These are phyloP conservation scores for Dolichopus griseipennis DNA, from an alignment of 2,888 invertebrate genomes.

Conservation along the genomic window DNA sequence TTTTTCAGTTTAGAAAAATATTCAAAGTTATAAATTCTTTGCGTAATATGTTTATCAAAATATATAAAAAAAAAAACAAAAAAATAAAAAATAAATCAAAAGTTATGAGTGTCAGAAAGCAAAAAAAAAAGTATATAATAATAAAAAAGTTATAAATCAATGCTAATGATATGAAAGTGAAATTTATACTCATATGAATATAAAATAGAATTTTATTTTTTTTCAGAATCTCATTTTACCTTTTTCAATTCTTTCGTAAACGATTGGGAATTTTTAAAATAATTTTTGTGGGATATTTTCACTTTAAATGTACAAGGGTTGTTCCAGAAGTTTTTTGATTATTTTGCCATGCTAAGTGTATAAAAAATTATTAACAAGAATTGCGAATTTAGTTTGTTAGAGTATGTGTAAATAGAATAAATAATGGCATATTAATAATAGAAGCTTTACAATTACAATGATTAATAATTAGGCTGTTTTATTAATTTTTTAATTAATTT, in stretches of 20 bases:
- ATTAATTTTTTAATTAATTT: too few species aligned
- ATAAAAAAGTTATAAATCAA: slow-evolving; percentile 6
- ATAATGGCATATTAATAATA: too few species aligned
- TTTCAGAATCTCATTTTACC: neutral
- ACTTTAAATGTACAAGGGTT: neutral
- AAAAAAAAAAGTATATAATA: neutral
- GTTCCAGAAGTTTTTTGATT: neutral
- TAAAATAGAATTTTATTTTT: neutral
- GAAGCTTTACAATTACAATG: too few species aligned
- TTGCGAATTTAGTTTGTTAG: too few species aligned
- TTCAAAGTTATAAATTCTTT: neutral
- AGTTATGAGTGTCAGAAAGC: neutral
- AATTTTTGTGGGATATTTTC: neutral
- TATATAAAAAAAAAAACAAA: neutral
- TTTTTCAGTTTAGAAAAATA: neutral
- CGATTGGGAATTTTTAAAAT: neutral
- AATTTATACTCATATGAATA: slow-evolving; percentile 6
- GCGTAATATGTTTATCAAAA: neutral
- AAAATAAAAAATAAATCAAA: neutral
- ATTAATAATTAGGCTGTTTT: too few species aligned
- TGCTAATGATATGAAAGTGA: slow-evolving; percentile 6
- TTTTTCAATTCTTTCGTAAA: neutral
- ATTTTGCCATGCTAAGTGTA: too few species aligned
- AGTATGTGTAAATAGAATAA: too few species aligned
- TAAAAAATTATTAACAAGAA: too few species aligned